These are phyloP conservation scores for Myathropa florea DNA, from an alignment of 2,888 invertebrate genomes.

Conservation along the genomic window DNA sequence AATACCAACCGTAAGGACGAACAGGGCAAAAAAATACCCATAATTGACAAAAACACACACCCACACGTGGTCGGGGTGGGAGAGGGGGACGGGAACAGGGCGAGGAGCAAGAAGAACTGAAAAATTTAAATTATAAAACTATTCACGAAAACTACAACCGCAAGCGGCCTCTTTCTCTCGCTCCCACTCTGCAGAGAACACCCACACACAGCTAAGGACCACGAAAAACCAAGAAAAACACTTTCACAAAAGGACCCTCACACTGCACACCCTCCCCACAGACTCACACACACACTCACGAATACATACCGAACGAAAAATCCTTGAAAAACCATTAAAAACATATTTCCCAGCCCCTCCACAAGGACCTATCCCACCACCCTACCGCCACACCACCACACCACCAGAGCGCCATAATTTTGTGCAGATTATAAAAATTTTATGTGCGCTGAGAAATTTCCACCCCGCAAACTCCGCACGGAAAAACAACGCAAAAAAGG, in stretches of 20 bases:
- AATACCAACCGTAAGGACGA: constrained; percentile 61
- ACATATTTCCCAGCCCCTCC: constrained; percentile 59
- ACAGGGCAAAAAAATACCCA: constrained; percentile 30
- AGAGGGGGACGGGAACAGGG: constrained; percentile 18
- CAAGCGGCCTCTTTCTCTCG: constrained; percentile 39
- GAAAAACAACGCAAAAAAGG: constrained; percentile 20
- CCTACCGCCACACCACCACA: not conserved
- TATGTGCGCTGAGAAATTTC: constrained; percentile 63
- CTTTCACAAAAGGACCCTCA: constrained; percentile 63
- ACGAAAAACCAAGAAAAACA: constrained; percentile 61
- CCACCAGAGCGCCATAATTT: constrained; percentile 52
- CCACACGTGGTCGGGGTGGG: constrained; percentile 35
- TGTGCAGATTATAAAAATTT: constrained; percentile 69
- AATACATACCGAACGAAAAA: constrained; percentile 42
- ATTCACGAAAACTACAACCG: constrained; percentile 68
- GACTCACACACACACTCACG: not conserved
- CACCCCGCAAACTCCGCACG: constrained; percentile 39
- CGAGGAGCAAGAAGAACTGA: constrained; percentile 29
- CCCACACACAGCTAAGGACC: constrained; percentile 16
- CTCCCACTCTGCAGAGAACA: not conserved
- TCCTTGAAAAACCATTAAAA: constrained; percentile 71
- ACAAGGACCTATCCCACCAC: constrained; percentile 5
- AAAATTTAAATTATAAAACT: constrained; percentile 70
- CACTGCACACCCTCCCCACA: not conserved
- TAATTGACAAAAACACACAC: constrained; percentile 52